Percentiles rank a stretch among this genome's conserved stretches.
These are phyloP conservation scores for Resseliella maxima DNA, from an alignment of 2,888 invertebrate genomes.

Conservation along the genomic window DNA sequence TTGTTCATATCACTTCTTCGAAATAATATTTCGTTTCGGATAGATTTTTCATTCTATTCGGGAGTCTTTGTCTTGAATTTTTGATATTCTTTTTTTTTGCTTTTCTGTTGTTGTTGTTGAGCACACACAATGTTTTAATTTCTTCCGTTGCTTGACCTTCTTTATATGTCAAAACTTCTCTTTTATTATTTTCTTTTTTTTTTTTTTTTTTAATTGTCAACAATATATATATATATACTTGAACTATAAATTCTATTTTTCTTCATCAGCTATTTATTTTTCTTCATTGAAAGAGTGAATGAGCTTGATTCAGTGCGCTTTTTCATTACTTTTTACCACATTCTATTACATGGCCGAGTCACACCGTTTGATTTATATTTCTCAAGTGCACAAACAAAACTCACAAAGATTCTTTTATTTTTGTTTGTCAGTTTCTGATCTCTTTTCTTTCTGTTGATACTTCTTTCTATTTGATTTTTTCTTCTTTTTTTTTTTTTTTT, in stretches of 20 bases:
- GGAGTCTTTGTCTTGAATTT: not conserved
- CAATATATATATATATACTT: conserved; percentile 2
- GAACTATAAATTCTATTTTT: conserved; percentile 1
- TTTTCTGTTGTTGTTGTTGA: not conserved
- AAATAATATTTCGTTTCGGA: not conserved
- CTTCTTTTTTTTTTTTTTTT: not conserved
- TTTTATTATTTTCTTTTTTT: too few species aligned
- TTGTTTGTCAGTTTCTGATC: conserved; percentile 39
- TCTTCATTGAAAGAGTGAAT: not conserved
- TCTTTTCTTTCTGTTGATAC: not conserved
- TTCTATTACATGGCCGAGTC: not conserved
- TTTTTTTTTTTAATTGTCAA: not conserved
- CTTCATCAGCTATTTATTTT: not conserved
- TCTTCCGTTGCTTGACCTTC: not conserved
- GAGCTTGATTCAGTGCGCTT: too few species aligned
- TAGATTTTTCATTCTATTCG: not conserved
- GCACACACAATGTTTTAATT: not conserved
- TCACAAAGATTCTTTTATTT: conserved; percentile 20
- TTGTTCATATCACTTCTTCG: conserved; percentile 11
- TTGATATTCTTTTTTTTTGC: not conserved
- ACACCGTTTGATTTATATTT: conserved; percentile 37
- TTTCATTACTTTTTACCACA: not conserved
- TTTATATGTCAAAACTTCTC: too few species aligned
- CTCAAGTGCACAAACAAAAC: conserved; percentile 32
- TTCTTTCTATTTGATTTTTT: not conserved